Evolutionary conservation across 2,888 invertebrate genomes (phyloP).

Genomic region (Gnatocerus cornutus): DNA sequence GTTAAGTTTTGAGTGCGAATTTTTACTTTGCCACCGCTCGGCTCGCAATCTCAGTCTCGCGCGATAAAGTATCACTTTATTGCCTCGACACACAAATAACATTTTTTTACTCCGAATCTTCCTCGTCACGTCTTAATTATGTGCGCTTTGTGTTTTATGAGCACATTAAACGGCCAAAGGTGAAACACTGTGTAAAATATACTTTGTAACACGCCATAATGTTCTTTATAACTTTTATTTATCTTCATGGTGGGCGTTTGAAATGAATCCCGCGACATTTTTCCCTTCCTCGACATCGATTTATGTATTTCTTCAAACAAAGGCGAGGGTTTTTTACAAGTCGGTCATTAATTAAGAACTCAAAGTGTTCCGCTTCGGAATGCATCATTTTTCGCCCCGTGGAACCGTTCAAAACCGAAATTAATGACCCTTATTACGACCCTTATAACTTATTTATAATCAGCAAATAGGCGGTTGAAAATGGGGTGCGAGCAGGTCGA

Average conservation of each 20-base stretch:
- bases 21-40: too few species aligned
- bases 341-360: conserved; percentile 4
- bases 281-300: not conserved
- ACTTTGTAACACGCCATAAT: conserved; percentile 21
- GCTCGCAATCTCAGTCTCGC: too few species aligned
- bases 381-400: conserved; percentile 10
- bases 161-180: conserved; percentile 25
- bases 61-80: too few species aligned
- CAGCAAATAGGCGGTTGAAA: not conserved
- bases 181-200: conserved; percentile 15
- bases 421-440: conserved; percentile 19
- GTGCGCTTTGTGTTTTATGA: conserved; percentile 28
- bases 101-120: too few species aligned
- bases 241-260: conserved; percentile 10
- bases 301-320: conserved; percentile 4
- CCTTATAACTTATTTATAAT: conserved; percentile 29
- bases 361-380: conserved; percentile 8
- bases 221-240: conserved; percentile 19
- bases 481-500: conserved; percentile 15
- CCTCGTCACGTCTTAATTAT: conserved; percentile 16
- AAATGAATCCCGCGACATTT: conserved; percentile 21
- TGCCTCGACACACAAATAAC: too few species aligned
- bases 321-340: not conserved
- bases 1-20: too few species aligned
- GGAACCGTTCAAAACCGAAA: conserved; percentile 1